These are phyloP conservation scores for Eucidaris tribuloides DNA, from an alignment of 35 echinoderm and acorn worm genomes.

Conservation along the genomic window DNA sequence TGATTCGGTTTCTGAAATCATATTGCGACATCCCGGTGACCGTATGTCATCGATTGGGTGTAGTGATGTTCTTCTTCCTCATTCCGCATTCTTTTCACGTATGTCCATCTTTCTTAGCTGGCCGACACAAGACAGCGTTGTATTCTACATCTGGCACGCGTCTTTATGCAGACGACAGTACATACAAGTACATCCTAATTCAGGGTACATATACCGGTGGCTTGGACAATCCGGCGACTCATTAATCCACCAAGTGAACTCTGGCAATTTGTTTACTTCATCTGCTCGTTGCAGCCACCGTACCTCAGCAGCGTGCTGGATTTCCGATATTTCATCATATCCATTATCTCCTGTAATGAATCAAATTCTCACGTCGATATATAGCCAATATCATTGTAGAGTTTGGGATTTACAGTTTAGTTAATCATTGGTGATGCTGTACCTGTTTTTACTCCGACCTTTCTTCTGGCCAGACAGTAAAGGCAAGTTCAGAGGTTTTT, in stretches of 20 bases:
- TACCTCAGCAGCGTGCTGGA: constrained; percentile 92
- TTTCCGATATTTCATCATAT: constrained; percentile 94
- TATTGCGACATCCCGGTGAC: constrained; percentile 38
- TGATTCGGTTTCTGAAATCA: constrained; percentile 34
- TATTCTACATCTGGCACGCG: constrained; percentile 87
- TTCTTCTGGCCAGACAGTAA: constrained; percentile 67
- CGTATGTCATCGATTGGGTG: constrained; percentile 18
- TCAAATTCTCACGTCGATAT: constrained; percentile 44
- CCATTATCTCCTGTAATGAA: constrained; percentile 78
- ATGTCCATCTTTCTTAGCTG: constrained; percentile 77
- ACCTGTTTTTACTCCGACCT: constrained; percentile 74
- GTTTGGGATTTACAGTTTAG: constrained; percentile 58
- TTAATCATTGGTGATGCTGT: constrained; percentile 73
- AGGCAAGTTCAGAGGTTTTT: constrained; percentile 82
- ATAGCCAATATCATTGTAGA: constrained; percentile 54
- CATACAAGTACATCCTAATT: constrained; percentile 46
- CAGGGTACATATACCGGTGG: constrained; percentile 70
- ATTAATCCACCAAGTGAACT: constrained; percentile 54
- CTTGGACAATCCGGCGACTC: constrained; percentile 82
- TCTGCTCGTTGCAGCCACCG: constrained; percentile 62
- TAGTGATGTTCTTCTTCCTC: constrained; percentile 37
- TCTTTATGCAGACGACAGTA: constrained; percentile 54
- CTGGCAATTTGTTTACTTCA: constrained; percentile 68
- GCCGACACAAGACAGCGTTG: constrained; percentile 92
- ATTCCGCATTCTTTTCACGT: constrained; percentile 73